Evolutionary conservation across 2,113 vertebrate genomes (phyloP), one percentile per base, ranked within the genome.

Genomic region (Ophthalmolycus amberensis): DNA sequence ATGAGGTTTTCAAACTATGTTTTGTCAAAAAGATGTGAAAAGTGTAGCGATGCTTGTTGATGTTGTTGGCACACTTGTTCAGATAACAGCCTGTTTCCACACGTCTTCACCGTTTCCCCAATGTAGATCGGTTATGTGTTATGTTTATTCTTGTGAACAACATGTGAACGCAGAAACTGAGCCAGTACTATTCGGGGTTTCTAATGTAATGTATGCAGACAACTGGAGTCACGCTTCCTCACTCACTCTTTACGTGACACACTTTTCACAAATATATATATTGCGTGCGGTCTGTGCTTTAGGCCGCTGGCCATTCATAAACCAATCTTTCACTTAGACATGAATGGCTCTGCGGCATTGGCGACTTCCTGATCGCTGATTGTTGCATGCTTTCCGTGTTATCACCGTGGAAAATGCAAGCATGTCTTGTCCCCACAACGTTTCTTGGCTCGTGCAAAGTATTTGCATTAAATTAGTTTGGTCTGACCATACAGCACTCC

Each of bases 161-260:
- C 48, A 20, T 2, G 18, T 50, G 48, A 50, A 22, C 7, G 18
- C 48, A 6, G 15, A 50, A 50, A 50, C 25, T 9, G 9, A 25
- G 22, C 56, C 4, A 46, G 40, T 37, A 5, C 1, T 14, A 22
- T 9, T 40, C 6, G 29, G 50, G 50, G 44, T 22, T 46, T 73
- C 37, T 32, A 66, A 75, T 50, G 29, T 69, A 42, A 42, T 68
- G 34, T n/a, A 20, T 65, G 71, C 64, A 77, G 73, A 80, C 40
- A 66, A 46, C 46, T 58, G 34, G 38, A 52, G 38, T 52, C 38
- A 68, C 6, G 29, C 44, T 46, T 20, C 46, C 40, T 67, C 46
- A 71, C 27, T 72, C 59, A 46, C 71, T 80, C 16, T 66, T 6
- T 75, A 71, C 34, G 56, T 75, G 78, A 77, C 52, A 68, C 42